These are phyloP conservation scores for Sitophilus oryzae DNA, from an alignment of 1,140 invertebrate genomes.

Conservation along the genomic window DNA sequence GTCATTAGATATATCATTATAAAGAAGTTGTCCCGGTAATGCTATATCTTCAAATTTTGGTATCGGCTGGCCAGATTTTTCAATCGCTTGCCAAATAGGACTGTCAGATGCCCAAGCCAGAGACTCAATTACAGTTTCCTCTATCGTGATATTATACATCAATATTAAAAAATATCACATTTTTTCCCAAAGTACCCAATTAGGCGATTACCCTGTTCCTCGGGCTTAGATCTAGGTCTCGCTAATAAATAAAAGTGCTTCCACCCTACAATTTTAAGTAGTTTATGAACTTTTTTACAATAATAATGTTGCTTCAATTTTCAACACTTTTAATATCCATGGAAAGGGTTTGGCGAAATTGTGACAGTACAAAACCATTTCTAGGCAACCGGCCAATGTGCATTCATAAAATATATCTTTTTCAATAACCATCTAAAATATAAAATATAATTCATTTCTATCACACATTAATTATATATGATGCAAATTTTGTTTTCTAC, in stretches of 20 bases:
- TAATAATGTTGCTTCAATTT: conserved; percentile 75
- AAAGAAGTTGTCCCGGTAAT: conserved; percentile 32
- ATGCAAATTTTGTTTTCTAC: too few relatives aligned
- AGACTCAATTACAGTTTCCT: conserved; percentile 92
- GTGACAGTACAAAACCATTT: conserved; percentile 91
- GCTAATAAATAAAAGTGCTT: too few relatives aligned
- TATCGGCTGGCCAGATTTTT: conserved; percentile 49
- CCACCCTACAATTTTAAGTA: conserved; percentile 71
- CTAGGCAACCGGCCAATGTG: conserved; percentile 85
- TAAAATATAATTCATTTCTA: too few relatives aligned
- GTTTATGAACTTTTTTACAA: conserved; percentile 90
- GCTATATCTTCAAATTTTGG: conserved; percentile 58
- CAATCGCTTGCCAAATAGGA: conserved; percentile 78
- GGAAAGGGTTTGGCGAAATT: conserved; percentile 83
- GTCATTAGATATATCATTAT: conserved; percentile 19
- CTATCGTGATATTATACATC: conserved; percentile 60
- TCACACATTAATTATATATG: too few relatives aligned
- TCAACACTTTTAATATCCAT: conserved; percentile 80
- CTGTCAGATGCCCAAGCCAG: conserved; percentile 85
- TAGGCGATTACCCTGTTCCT: too few relatives aligned
- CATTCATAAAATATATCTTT: conserved; percentile 80
- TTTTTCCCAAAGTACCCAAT: too few relatives aligned
- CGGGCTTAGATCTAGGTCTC: too few relatives aligned
- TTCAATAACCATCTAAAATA: conserved; percentile 57
- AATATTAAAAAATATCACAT: too few relatives aligned